Conservation (phyloP, 2,113 vertebrate genomes). For the Ammodytes dubius region DNA sequence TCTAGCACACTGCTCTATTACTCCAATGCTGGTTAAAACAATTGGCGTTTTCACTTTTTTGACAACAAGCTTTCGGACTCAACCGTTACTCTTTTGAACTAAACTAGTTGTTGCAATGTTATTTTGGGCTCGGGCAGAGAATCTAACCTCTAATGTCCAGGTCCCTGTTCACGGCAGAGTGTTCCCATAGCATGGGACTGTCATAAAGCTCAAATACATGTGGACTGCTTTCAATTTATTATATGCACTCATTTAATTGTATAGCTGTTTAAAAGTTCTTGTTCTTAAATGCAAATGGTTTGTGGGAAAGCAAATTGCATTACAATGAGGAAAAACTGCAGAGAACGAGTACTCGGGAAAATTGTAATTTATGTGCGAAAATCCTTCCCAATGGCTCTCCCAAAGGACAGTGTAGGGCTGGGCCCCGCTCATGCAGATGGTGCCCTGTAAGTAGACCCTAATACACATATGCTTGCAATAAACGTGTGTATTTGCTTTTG, state of each 20-base stretch:
- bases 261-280: neutral
- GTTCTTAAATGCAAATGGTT: neutral
- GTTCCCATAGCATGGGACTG: neutral
- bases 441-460: neutral
- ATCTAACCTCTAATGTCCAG: neutral
- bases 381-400: neutral
- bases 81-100: no score
- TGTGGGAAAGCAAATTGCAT: conserved; percentile 1
- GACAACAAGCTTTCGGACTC: no score
- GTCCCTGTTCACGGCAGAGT: neutral
- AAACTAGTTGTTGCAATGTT: no score
- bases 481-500: neutral
- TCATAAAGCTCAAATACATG: neutral
- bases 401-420: neutral
- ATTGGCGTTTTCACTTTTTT: neutral
- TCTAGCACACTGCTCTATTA: conserved; percentile 31
- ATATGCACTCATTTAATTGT: neutral
- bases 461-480: neutral
- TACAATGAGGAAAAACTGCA: neutral
- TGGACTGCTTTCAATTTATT: neutral
- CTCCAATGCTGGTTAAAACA: conserved; percentile 13
- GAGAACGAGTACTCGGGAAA: neutral
- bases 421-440: conserved; percentile 11
- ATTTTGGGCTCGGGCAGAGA: no score
- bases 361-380: conserved; percentile 1